Evolutionary conservation across 2,797 vertebrate genomes (phyloP).

Genomic region (Falco biarmicus): DNA sequence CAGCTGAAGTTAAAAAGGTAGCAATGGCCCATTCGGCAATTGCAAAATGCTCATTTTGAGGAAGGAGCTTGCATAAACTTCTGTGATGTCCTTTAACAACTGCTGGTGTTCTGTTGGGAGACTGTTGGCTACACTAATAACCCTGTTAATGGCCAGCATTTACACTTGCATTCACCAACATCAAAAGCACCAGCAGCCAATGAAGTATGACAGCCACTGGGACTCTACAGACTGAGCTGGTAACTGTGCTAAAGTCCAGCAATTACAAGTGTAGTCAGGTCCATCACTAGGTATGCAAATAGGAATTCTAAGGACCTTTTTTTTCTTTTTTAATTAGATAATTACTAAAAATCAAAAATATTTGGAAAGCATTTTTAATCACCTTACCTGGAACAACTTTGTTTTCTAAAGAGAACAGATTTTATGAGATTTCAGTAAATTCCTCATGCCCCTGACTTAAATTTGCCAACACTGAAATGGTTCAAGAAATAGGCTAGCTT

Average conservation of each 20-base stretch:
- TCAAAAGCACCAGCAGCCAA: not conserved
- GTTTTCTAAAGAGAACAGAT: not conserved
- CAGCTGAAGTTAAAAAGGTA: not conserved
- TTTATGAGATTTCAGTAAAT: not conserved
- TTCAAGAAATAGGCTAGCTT: not conserved
- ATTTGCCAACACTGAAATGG: not conserved
- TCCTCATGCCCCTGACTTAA: not conserved
- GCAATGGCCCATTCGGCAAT: not conserved
- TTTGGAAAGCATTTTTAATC: not conserved
- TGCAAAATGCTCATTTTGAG: not conserved
- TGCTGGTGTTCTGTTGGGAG: not conserved
- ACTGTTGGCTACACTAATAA: not conserved
- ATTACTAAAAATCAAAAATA: not conserved
- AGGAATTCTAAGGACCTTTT: not conserved
- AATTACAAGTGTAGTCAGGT: not conserved
- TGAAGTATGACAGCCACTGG: not conserved
- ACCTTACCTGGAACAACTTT: not conserved
- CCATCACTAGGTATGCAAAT: not conserved
- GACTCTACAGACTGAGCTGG: not conserved
- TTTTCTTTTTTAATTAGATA: not conserved
- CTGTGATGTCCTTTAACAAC: not conserved
- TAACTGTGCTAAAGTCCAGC: not conserved
- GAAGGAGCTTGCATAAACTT: not conserved
- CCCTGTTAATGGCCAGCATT: not conserved
- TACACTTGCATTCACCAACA: not conserved